A percentile compares a stretch with the other conserved stretches of the same genome.
phyloP scores from a whole-genome alignment of 2,113 vertebrate species.

The Melanerpes formicivorus region DNA sequence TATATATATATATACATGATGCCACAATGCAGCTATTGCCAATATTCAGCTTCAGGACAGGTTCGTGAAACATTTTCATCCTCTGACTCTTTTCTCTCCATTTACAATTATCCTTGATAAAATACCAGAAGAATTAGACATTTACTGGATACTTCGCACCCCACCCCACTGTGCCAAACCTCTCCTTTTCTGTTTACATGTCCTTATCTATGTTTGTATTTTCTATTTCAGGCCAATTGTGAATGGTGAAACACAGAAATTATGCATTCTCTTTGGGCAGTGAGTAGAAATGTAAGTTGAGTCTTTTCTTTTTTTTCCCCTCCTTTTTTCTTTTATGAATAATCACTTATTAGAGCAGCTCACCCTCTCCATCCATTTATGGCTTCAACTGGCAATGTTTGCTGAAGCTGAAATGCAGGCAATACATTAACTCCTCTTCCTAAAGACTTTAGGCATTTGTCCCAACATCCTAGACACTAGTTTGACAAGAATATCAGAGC shows the following conservation, averaged over 20 bases:
- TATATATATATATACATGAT: not conserved
- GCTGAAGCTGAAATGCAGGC: conserved; percentile 1
- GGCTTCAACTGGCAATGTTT: not conserved
- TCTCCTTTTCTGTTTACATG: not conserved
- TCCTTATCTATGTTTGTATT: not conserved
- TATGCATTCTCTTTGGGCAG: not conserved
- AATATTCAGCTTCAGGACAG: conserved; percentile 26
- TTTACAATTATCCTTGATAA: conserved; percentile 48
- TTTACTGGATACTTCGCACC: not conserved
- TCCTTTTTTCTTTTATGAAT: not conserved
- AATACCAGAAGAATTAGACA: conserved; percentile 2
- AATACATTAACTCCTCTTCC: not conserved
- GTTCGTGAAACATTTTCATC: conserved; percentile 35
- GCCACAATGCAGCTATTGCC: not conserved
- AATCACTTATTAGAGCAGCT: not conserved
- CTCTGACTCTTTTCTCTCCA: not conserved
- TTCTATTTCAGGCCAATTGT: not conserved
- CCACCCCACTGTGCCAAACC: not conserved
- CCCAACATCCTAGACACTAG: not conserved
- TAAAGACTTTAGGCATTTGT: not conserved
- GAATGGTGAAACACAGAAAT: not conserved
- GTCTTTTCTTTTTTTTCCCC: not conserved
- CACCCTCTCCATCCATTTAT: not conserved
- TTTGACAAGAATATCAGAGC: not conserved
- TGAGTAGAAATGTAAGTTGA: not conserved